A percentile compares a stretch with the other conserved stretches of the same genome.
Conservation (phyloP, 2,113 vertebrate species). For the Suricata suricatta region DNA sequence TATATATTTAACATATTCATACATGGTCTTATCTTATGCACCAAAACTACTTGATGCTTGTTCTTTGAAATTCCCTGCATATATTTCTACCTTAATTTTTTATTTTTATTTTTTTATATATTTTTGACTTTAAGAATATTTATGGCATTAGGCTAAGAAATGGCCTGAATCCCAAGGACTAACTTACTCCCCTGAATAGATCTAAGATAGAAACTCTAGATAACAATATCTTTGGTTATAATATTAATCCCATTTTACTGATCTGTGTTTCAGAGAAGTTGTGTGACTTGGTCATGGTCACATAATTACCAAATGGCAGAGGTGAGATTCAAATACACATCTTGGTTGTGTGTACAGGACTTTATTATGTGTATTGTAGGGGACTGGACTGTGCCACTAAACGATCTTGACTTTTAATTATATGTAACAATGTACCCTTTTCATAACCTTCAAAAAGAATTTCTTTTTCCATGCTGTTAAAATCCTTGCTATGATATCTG, state of each 20-base stretch:
- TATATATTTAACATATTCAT: conserved; percentile 69
- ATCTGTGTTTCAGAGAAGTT: conserved; percentile 44
- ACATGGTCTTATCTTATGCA: conserved; percentile 45
- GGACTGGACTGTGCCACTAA: neutral
- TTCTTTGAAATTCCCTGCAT: conserved; percentile 64
- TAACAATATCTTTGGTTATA: conserved; percentile 24
- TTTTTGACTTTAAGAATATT: conserved; percentile 70
- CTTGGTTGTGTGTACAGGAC: neutral
- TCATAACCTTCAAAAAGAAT: neutral
- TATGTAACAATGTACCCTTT: neutral
- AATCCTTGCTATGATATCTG: neutral
- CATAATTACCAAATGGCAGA: conserved; percentile 26
- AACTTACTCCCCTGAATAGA: conserved; percentile 36
- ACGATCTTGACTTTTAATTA: neutral
- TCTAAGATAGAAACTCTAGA: neutral
- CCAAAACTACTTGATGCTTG: conserved; percentile 46
- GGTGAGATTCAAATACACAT: neutral
- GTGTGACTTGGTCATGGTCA: neutral
- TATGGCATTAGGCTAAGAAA: conserved; percentile 54
- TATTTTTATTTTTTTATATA: neutral
- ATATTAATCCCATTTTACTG: conserved; percentile 21
- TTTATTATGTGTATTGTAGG: neutral
- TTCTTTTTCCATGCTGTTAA: neutral
- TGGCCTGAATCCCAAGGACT: conserved; percentile 54
- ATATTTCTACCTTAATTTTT: conserved; percentile 33